These are phyloP conservation scores for Eumeta japonica DNA, from an alignment of 1,140 invertebrate species.

Conservation along the genomic window DNA sequence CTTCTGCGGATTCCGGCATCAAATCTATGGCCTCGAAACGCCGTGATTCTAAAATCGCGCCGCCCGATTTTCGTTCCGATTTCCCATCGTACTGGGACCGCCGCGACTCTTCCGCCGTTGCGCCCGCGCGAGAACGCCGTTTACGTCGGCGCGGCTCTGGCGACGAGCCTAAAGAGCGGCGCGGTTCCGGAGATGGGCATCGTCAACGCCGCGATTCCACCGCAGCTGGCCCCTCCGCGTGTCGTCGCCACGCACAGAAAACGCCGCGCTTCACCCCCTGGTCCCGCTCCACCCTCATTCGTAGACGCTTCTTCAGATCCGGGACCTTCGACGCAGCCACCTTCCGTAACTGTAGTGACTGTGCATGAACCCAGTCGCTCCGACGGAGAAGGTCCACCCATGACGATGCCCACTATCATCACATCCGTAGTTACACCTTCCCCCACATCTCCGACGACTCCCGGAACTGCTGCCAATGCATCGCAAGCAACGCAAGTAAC, in stretches of 20 bases:
- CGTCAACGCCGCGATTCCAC: constrained; percentile 64
- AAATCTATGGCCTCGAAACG: constrained; percentile 71
- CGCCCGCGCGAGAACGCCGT: constrained; percentile 43
- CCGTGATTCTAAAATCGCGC: constrained; percentile 65
- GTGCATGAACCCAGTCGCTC: constrained; percentile 47
- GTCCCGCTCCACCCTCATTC: constrained; percentile 68
- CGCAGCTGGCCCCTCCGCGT: constrained; percentile 60
- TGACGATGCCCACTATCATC: constrained; percentile 77
- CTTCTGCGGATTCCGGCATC: constrained; percentile 79
- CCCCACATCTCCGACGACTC: constrained; percentile 67
- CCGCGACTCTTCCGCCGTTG: constrained; percentile 57
- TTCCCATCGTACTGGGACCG: constrained; percentile 70
- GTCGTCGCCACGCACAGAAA: constrained; percentile 63
- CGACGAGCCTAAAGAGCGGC: constrained; percentile 45
- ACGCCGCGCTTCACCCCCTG: constrained; percentile 63
- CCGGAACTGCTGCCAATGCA: constrained; percentile 37
- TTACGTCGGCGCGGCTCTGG: constrained; percentile 58
- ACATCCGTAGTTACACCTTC: constrained; percentile 79
- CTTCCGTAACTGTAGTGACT: constrained; percentile 50
- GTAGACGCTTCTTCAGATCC: constrained; percentile 74
- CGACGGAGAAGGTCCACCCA: constrained; percentile 61
- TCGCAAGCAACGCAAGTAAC: constrained; percentile 54
- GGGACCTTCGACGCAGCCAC: constrained; percentile 50
- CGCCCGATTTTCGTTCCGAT: constrained; percentile 70
- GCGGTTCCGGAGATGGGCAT: constrained; percentile 44